Evolutionary conservation across 2,888 invertebrate genomes (phyloP).

Genomic region (Nemotelus nigrinus): DNA sequence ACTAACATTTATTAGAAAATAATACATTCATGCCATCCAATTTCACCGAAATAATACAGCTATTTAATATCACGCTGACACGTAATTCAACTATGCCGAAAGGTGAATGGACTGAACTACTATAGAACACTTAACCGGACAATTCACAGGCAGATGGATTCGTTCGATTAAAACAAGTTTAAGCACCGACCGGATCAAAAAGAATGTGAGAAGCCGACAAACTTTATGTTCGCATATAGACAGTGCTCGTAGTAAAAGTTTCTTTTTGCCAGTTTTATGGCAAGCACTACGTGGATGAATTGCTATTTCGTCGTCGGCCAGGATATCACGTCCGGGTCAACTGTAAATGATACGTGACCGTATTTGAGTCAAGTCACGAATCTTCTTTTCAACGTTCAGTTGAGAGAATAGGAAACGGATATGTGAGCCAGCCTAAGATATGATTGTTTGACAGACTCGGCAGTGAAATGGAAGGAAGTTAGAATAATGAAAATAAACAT

Average conservation of each 20-base stretch:
- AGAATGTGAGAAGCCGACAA: too few species aligned
- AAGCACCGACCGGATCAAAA: too few species aligned
- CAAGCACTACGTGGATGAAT: neutral
- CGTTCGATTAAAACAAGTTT: too few species aligned
- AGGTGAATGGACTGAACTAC: conserved; percentile 21
- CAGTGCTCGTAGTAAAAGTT: neutral
- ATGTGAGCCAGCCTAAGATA: too few species aligned
- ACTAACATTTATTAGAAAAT: neutral
- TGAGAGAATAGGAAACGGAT: neutral
- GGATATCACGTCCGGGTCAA: conserved; percentile 28
- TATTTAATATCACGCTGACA: neutral
- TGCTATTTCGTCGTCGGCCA: neutral
- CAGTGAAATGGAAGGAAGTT: too few species aligned
- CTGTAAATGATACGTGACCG: conserved; percentile 26
- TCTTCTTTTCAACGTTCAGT: neutral
- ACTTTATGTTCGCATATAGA: too few species aligned
- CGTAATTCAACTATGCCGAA: conserved; percentile 18
- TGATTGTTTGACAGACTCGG: too few species aligned
- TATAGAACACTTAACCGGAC: conserved; percentile 26
- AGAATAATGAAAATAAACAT: too few species aligned
- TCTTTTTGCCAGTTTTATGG: neutral
- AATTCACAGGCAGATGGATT: neutral
- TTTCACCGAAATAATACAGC: too few species aligned
- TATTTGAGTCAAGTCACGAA: conserved; percentile 17
- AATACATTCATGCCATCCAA: neutral